Evolutionary conservation across 2,797 vertebrate genomes (phyloP), one percentile per base, ranked within the genome.

Genomic region (Typhlichthys subterraneus): DNA sequence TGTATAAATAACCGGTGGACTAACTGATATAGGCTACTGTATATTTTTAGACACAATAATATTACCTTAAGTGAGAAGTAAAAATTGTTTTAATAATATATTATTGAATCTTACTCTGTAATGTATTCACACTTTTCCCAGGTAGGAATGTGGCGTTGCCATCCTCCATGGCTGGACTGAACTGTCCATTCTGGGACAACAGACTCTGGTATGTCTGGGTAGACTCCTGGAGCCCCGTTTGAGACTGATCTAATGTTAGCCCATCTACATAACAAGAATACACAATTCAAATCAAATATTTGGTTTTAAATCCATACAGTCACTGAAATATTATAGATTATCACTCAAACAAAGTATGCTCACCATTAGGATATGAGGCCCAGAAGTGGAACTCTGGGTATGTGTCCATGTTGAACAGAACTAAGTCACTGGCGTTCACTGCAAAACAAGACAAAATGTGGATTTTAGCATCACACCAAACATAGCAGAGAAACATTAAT

Each of bases 381-480:
- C 92, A 93, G 85, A 85, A 91, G 86, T 73, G 89, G 65, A 89
- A 91, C 48, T 94, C 92, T 64, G 90, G 89, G 69, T 87, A 91
- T 0, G 88, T 77, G 63, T 93, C 92, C 64, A 92, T 74, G 80
- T 88, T 91, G 64, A 92, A 89, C 59, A 92, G 85, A 0, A 57
- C 76, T 0, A 79, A 12, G 9, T 92, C 91, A 5, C 47, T 65
- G 15, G 65, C 3, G 42, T 50, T 80, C 33, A 59, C 92, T 92
- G 74, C n/a, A 31, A 57, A 5, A 62, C 58, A 46, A 0, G 2
- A n/a, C 8, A n/a, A 54, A n/a, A 0, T 13, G 53, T 31, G 63
- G n/a, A 57, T n/a, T 38, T 38, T 38, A 38, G 33, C 33, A 38
- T 38, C 5, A 10, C 59, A 17, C 10, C 8, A 45, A 53, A 55